Evolutionary conservation across 2,888 invertebrate genomes (phyloP).

Genomic region (Yponomeuta evonymella): DNA sequence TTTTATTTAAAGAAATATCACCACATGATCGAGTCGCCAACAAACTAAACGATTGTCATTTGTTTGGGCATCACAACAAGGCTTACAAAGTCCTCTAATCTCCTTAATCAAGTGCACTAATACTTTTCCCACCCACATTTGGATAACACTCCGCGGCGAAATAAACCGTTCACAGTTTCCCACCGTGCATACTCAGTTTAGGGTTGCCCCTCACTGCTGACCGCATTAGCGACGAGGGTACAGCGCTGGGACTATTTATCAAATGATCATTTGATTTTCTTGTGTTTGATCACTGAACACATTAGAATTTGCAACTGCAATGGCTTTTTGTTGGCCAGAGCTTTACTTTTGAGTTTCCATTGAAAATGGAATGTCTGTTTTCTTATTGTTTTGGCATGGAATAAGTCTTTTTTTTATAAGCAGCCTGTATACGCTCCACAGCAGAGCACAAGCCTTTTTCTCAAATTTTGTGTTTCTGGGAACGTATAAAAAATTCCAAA

Average conservation of each 20-base stretch:
- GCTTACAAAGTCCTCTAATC: background rate
- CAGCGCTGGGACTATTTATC: conserved; percentile 71
- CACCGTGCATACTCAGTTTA: background rate
- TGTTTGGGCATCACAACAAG: background rate
- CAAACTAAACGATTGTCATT: too few species aligned
- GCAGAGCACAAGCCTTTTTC: too few species aligned
- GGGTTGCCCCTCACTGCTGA: conserved; percentile 55
- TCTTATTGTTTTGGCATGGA: background rate
- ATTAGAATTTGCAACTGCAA: conserved; percentile 68
- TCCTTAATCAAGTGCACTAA: background rate
- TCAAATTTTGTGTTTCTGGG: too few species aligned
- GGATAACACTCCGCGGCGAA: background rate
- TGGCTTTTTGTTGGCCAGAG: conserved; percentile 40
- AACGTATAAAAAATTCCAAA: too few species aligned
- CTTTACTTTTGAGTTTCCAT: conserved; percentile 38
- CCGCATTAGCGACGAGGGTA: conserved; percentile 36
- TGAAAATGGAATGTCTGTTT: conserved; percentile 8
- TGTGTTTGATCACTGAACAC: conserved; percentile 77
- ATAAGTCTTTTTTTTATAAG: too few species aligned
- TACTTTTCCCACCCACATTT: conserved; percentile 3
- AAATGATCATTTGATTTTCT: conserved; percentile 78
- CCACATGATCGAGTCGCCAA: too few species aligned
- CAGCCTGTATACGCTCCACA: too few species aligned
- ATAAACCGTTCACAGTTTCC: conserved; percentile 1
- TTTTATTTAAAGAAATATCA: too few species aligned